Evolutionary conservation across 2,888 invertebrate genomes (phyloP), one percentile per base, ranked within the genome.

Genomic region (Crematogaster levior): DNA sequence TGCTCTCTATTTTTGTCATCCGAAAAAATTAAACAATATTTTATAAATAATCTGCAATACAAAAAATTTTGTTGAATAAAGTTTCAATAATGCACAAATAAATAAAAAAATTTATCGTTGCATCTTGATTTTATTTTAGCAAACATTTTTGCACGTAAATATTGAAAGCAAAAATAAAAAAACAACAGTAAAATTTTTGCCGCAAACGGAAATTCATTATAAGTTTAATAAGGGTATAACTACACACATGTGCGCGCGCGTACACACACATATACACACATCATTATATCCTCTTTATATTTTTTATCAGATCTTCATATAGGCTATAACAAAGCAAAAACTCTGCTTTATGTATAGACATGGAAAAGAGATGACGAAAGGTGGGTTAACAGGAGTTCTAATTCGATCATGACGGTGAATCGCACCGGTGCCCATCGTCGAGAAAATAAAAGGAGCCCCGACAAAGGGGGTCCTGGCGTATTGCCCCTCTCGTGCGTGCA

Each of bases 391-490:
- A 56, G 70, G 24, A 77, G 68, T 77, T 77, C 77, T 77, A 77
- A 77, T 68, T 77, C 77, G 77, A 77, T 77, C 77, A 72, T 58
- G 81, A 30, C 56, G 66, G 40, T 48, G 53, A 60, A 72, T 56
- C 72, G 58, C 18, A 27, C 43, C 43, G 27, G 63, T 83, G 80
- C 21, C 63, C n/a, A 63, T 63, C 66, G 61, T 79, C 6, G 68
- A 51, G 58, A 81, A 65, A 74, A 83, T 58, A 73, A 81, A 81
- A 83, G 66, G 30, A 81, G 27, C 27, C 24, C 65, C 81, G 66
- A 66, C 73, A 81, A 83, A 83, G 74, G 40, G 66, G 70, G 46
- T 72, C 58, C 81, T 43, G 73, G 65, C 48, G 61, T 30, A 48
- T 60, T 40, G 74, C 58, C n/a, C n/a, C n/a, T 60, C 58, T 60